Percentiles rank a stretch among this genome's conserved stretches.
These are phyloP conservation scores for Heteractis magnifica DNA, from an alignment of 92 coral and sea anemone genomes.

Conservation along the genomic window DNA sequence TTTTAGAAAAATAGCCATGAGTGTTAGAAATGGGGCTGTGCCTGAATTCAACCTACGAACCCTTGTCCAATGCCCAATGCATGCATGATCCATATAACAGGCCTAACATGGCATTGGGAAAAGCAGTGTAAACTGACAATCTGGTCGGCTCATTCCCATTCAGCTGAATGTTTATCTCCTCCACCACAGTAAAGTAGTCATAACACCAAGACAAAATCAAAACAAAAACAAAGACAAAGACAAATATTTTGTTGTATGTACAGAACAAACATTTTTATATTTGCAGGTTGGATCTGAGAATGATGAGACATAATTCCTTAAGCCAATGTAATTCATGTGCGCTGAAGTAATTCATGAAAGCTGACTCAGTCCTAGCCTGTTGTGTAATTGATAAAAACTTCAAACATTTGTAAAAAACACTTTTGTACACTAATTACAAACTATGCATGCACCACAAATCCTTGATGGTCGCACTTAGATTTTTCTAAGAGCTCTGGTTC, in stretches of 20 bases:
- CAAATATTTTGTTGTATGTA: not conserved
- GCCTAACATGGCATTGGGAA: not conserved
- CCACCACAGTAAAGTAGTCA: not conserved
- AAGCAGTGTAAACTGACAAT: not conserved
- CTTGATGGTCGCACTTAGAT: slow-evolving; percentile 5
- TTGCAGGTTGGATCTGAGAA: slow-evolving; percentile 2
- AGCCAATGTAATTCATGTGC: not conserved
- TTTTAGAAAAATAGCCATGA: not conserved
- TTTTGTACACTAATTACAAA: not conserved
- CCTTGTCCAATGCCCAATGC: not conserved
- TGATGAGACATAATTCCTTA: not conserved
- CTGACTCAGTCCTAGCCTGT: not conserved
- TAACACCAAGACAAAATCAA: not conserved
- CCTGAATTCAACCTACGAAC: not conserved
- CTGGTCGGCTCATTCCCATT: not conserved
- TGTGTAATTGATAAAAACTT: not conserved
- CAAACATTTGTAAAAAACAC: not conserved
- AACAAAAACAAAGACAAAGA: not conserved
- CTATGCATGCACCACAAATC: not conserved
- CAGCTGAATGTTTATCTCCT: not conserved
- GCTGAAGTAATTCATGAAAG: not conserved
- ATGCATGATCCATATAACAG: not conserved
- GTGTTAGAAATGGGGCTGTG: not conserved
- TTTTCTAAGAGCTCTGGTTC: not conserved
- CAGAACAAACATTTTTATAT: not conserved